Evolutionary conservation across 2,113 vertebrate species (phyloP), one percentile per base, ranked within the genome.

Genomic region (Plotosus lineatus): DNA sequence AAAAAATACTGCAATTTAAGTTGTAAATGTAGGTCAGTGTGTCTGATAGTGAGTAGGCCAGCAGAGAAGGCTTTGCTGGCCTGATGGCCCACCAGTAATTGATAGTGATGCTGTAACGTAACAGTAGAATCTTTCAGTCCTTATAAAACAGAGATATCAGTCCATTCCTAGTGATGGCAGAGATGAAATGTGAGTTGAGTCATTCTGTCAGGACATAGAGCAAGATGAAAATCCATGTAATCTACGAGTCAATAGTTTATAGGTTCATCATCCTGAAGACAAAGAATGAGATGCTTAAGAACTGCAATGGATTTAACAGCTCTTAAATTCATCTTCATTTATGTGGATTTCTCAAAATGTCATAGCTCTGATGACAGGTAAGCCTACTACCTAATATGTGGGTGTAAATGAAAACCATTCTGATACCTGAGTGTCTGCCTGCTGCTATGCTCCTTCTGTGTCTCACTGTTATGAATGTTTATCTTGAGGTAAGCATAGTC

Each of bases 401-500:
- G 48, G 33, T 75, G 71, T 6, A 81, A 75, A 65, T 56, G 10
- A 84, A 53, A 53, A 46, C 23, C 19, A 44, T 69, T 72, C 8
- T 84, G 88, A 90, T 88, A 90, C 88, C 88, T 86, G 87, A 90
- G 85, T 77, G 85, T 78, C 78, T 81, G 82, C 82, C 69, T 68
- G 36, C 60, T 80, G 83, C 82, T 63, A 60, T 74, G 61, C 26
- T 66, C 6, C 19, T 68, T 76, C 48, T 53, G 46, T 66, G 15
- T 75, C 71, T 81, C 2, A 12, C 79, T 69, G 58, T 80, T 83
- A 53, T 71, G 83, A 86, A 69, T 90, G 90, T 91, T 91, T 90
- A 90, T 81, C 63, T 86, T 86, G 84, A 87, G 87, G 88, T 87
- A 86, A 89, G 85, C 69, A 63, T 85, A 87, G 87, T 88, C 89